Percentiles rank a stretch among this genome's conserved stretches.
These are phyloP conservation scores for Kryptolebias marmoratus DNA, from an alignment of 2,113 vertebrate species.

Conservation along the genomic window DNA sequence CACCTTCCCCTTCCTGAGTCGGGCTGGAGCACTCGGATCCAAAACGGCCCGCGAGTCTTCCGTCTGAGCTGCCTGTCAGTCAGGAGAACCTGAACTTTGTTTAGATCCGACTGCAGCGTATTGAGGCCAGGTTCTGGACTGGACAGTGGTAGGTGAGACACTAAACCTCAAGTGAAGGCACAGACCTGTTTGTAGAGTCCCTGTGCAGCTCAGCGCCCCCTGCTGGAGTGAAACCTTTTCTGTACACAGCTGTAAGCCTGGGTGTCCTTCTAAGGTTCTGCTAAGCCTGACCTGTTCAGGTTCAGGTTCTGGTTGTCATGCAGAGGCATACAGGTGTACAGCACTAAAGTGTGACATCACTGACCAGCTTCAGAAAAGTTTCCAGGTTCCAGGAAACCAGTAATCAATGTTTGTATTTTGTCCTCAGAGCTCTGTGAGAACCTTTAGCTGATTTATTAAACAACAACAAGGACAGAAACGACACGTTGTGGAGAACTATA, in stretches of 20 bases:
- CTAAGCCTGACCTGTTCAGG: no score
- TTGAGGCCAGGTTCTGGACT: not conserved
- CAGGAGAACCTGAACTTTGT: not conserved
- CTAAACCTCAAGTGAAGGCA: not conserved
- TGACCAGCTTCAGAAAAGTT: not conserved
- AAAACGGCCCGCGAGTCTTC: slow-evolving; percentile 84
- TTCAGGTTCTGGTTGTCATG: not conserved
- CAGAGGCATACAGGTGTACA: not conserved
- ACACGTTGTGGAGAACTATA: no score
- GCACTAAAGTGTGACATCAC: not conserved
- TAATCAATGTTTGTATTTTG: not conserved
- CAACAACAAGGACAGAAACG: not conserved
- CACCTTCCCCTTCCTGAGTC: slow-evolving; percentile 83
- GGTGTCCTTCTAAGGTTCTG: no score
- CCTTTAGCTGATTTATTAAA: not conserved
- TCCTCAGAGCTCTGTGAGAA: not conserved
- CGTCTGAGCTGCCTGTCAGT: slow-evolving; percentile 57
- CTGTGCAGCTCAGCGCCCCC: not conserved
- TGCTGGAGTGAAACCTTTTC: not conserved
- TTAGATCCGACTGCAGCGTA: not conserved
- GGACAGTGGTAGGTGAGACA: not conserved
- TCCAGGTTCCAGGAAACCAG: not conserved
- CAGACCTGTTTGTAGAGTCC: not conserved
- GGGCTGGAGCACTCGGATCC: slow-evolving; percentile 78
- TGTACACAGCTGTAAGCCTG: not conserved